Conservation (phyloP, 2,888 invertebrate species). For the Euplexia lucipara region DNA sequence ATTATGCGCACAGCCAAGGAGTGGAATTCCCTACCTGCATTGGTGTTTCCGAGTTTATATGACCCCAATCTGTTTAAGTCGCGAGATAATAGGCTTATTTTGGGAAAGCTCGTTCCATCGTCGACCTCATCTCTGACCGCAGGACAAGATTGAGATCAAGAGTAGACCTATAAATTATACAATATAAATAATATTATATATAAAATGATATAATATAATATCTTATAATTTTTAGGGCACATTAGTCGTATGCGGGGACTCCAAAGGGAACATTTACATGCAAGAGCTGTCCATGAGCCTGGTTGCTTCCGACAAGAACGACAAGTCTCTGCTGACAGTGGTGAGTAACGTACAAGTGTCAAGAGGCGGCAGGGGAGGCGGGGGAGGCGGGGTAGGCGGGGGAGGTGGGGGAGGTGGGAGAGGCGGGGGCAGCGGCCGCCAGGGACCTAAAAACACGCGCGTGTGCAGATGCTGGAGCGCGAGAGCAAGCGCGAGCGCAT, state of each 20-base stretch:
- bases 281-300: slow-evolving; percentile 94
- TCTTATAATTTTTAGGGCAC: slow-evolving; percentile 84
- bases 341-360: slow-evolving; percentile 83
- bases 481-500: slow-evolving; percentile 97
- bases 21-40: no score
- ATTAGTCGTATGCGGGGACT: slow-evolving; percentile 93
- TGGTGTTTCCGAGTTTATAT: no score
- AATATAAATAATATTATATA: neutral
- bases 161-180: no score
- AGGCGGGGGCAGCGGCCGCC: no score
- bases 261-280: slow-evolving; percentile 93
- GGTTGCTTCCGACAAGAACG: slow-evolving; percentile 92
- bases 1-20: no score
- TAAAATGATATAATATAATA: no score
- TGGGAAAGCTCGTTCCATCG: no score
- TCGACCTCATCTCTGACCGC: no score
- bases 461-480: slow-evolving; percentile 94
- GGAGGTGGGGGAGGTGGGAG: neutral
- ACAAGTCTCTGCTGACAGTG: slow-evolving; percentile 93
- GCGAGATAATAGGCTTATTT: no score
- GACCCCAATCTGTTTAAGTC: no score
- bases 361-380: neutral
- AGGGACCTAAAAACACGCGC: neutral
- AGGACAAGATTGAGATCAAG: no score
- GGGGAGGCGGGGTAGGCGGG: neutral